Base-by-base conservation (phyloP, 2,888 invertebrate genomes). In the Ophion slaviceki region DNA sequence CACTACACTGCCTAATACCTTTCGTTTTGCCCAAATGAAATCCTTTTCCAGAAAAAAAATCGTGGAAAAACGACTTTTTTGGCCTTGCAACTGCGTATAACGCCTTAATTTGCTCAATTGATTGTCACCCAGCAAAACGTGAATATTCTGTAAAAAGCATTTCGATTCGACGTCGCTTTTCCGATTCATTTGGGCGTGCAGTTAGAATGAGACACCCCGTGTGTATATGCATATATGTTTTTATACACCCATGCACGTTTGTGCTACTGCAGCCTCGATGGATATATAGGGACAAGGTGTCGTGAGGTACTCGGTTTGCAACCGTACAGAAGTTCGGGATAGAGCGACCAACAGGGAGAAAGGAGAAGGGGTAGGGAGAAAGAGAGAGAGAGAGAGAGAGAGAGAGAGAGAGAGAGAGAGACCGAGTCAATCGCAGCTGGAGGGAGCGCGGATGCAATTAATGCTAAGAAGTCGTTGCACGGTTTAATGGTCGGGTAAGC, bases 381-480 rank as follows among this genome's bases (percentile, higher is more conserved):
- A n/a, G 59, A 62, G 40, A 24, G 40, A 80, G 66, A 70, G 28
- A 7, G 53, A 36, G 70, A 66, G 74, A 11, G 57, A n/a, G 28
- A 62, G 24, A 62, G 17, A 45, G 71, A n/a, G 71, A 59, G 61
- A 32, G 32, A 74, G 75, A 80, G 68, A 74, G 72, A 78, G 47
- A 68, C 82, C 82, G 90, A 91, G 90, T 90, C 90, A 89, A 88
- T 89, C 61, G 62, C 70, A 71, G 62, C 70, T 64, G n/a, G 64
- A 78, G 78, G 75, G 75, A 79, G 89, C 89, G 91, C 91, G 91
- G 91, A 92, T 91, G 92, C 92, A 92, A 92, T 93, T 92, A 92
- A 93, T 92, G 92, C 91, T 92, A 91, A 92, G 91, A 89, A 92
- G 92, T 89, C 90, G 88, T 90, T 91, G 90, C 88, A 88, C 88